A percentile compares a stretch with the other conserved stretches of the same genome.
Conservation (phyloP, 2,888 invertebrate species). For the Amaurobius ferox region DNA sequence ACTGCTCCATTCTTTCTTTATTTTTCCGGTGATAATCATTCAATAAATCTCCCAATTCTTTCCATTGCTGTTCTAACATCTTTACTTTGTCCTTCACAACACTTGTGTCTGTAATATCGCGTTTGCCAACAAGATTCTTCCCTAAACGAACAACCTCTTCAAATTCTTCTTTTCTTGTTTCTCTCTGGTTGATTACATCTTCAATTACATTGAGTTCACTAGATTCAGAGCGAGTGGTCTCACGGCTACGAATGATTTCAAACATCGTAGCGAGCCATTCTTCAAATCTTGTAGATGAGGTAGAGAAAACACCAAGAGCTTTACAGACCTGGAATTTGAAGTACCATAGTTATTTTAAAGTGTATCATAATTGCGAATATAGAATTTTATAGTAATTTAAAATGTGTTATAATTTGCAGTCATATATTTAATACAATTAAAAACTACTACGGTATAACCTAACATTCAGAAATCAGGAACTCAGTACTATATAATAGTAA, state of each 20-base stretch:
- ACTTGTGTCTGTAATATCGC: constrained; percentile 92
- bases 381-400: no score
- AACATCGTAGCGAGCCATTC: constrained; percentile 79
- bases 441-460: no score
- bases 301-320: constrained; percentile 84
- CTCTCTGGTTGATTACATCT: constrained; percentile 78
- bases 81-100: constrained; percentile 87
- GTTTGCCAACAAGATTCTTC: constrained; percentile 87
- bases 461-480: no score
- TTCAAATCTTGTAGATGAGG: constrained; percentile 78
- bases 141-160: constrained; percentile 89
- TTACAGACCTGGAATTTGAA: constrained; percentile 78
- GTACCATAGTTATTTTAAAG: no score
- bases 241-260: constrained; percentile 86
- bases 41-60: constrained; percentile 87
- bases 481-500: no score
- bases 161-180: constrained; percentile 81
- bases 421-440: no score
- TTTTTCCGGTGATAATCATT: constrained; percentile 91
- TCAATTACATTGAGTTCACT: constrained; percentile 82
- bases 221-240: constrained; percentile 82
- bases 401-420: no score
- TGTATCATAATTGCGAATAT: no score
- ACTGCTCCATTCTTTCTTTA: constrained; percentile 89
- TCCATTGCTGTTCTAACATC: constrained; percentile 91